These are phyloP conservation scores for Aspidoscelis tigris DNA, from an alignment of 2,113 vertebrate genomes.

Conservation along the genomic window DNA sequence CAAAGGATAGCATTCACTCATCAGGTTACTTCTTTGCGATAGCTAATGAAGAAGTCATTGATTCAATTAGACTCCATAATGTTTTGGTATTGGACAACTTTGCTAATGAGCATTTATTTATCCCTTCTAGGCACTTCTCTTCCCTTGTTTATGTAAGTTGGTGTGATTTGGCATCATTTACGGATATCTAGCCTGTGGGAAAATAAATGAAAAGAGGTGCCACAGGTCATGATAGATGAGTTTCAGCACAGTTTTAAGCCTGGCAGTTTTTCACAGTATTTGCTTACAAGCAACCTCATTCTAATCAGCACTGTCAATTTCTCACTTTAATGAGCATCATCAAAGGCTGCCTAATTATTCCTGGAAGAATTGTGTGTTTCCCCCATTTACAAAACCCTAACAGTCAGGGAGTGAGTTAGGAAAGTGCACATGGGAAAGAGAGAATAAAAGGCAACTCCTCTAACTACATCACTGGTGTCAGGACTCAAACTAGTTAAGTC, in stretches of 20 bases:
- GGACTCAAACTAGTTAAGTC: not conserved
- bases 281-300: not conserved
- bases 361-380: constrained; percentile 11
- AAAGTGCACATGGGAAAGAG: constrained; percentile 21
- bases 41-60: not conserved
- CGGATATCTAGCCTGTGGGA: not conserved
- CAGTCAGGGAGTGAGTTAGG: constrained; percentile 21
- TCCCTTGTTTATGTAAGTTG: not conserved
- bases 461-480: not conserved
- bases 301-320: constrained; percentile 14
- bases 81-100: not conserved
- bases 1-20: not conserved
- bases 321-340: constrained; percentile 42
- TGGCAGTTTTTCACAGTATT: constrained; percentile 4
- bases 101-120: not conserved
- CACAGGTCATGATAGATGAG: not conserved
- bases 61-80: not conserved
- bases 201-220: not conserved
- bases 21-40: not conserved
- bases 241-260: not conserved
- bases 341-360: constrained; percentile 29
- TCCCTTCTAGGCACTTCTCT: not conserved
- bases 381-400: not conserved
- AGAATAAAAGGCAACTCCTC: not conserved
- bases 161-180: rapidly evolving